A percentile compares a stretch with the other conserved stretches of the same genome.
Conservation (phyloP, 2,113 vertebrate genomes). For the Erinaceus europaeus region DNA sequence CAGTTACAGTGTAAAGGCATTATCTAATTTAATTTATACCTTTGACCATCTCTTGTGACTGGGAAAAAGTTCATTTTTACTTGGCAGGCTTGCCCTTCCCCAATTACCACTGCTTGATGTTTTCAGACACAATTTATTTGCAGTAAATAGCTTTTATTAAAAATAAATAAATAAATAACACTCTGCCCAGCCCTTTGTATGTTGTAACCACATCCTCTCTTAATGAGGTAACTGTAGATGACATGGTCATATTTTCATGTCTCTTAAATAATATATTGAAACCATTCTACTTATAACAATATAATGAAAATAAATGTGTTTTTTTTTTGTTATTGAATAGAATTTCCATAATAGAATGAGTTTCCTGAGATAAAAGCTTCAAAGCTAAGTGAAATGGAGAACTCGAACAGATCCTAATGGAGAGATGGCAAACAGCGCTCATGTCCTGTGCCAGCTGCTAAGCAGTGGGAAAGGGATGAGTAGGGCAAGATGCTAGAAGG, state of each 20-base stretch:
- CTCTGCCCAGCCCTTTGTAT: constrained; percentile 49
- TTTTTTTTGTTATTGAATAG: constrained; percentile 64
- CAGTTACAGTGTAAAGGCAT: constrained; percentile 18
- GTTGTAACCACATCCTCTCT: constrained; percentile 55
- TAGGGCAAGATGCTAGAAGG: background rate
- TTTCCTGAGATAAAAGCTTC: constrained; percentile 67
- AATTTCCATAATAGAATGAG: constrained; percentile 63
- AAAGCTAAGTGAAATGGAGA: constrained; percentile 45
- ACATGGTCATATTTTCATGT: constrained; percentile 62
- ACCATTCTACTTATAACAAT: constrained; percentile 62
- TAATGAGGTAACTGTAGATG: constrained; percentile 72
- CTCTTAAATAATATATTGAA: constrained; percentile 65
- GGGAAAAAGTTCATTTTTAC: background rate
- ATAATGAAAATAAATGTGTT: constrained; percentile 70
- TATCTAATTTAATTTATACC: constrained; percentile 43
- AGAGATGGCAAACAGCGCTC: background rate
- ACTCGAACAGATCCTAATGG: constrained; percentile 16
- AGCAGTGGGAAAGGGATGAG: background rate
- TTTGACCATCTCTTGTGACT: constrained; percentile 24
- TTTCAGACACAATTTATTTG: constrained; percentile 68
- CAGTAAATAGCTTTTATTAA: constrained; percentile 64
- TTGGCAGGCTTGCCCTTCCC: constrained; percentile 14
- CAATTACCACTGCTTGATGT: constrained; percentile 55
- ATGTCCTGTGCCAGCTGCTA: background rate
- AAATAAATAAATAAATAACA: constrained; percentile 34